These are phyloP conservation scores for Acromyrmex heyeri DNA, from an alignment of 1,140 invertebrate species.

Conservation along the genomic window DNA sequence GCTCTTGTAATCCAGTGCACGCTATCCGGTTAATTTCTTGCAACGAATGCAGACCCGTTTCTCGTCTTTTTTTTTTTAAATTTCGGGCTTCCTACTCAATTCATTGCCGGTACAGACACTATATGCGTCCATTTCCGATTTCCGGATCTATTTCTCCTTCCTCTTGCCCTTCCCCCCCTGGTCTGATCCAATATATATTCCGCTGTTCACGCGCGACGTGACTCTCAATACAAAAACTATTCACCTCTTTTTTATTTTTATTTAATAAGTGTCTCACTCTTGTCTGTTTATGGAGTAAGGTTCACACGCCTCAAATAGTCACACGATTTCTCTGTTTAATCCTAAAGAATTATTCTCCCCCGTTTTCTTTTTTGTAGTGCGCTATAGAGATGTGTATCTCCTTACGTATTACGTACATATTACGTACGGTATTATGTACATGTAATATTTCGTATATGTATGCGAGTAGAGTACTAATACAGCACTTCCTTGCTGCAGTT, in stretches of 20 bases:
- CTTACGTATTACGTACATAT: constrained; percentile 11
- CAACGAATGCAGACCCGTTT: constrained; percentile 7
- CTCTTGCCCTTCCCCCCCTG: not conserved
- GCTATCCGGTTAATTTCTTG: not conserved
- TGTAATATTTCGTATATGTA: constrained; percentile 43
- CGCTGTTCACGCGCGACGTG: constrained; percentile 63
- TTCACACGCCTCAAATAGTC: constrained; percentile 29
- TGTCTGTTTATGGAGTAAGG: constrained; percentile 65
- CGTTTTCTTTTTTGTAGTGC: constrained; percentile 41
- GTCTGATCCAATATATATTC: constrained; percentile 55
- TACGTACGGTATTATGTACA: constrained; percentile 50
- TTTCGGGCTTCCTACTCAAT: not conserved
- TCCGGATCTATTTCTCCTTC: constrained; percentile 70
- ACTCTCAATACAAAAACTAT: constrained; percentile 82
- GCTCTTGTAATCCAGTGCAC: not conserved
- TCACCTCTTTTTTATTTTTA: constrained; percentile 59
- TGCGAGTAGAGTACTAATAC: constrained; percentile 49
- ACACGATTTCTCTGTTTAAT: constrained; percentile 57
- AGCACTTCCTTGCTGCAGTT: constrained; percentile 35
- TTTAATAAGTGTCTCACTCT: constrained; percentile 75
- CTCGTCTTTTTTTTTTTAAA: constrained; percentile 14
- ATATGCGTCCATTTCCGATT: constrained; percentile 82
- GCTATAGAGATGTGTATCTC: constrained; percentile 41
- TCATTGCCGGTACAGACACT: not conserved
- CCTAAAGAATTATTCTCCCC: constrained; percentile 31